Conservation (phyloP, 2,797 vertebrate genomes). For the Gymnoscopelus microlampas region DNA sequence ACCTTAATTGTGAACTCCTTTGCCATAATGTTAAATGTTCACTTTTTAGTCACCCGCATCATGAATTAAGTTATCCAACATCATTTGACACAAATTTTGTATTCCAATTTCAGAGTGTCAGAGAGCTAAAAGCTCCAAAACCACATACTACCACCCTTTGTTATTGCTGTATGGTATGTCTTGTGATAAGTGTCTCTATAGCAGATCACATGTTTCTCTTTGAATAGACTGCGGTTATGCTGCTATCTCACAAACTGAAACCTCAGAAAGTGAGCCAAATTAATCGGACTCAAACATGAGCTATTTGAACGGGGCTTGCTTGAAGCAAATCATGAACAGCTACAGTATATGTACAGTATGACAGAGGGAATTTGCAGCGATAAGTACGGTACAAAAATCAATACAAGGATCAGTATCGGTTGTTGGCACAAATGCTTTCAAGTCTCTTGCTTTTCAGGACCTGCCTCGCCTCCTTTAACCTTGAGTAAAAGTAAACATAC, state of each 20-base stretch:
- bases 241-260: conserved; percentile 52
- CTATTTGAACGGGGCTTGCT: conserved; percentile 48
- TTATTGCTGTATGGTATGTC: conserved; percentile 66
- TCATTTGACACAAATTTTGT: conserved; percentile 12
- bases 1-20: conserved; percentile 28
- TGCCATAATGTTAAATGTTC: background rate
- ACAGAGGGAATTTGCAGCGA: conserved; percentile 44
- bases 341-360: conserved; percentile 76
- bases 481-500: conserved; percentile 57
- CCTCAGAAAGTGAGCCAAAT: conserved; percentile 53
- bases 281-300: conserved; percentile 43
- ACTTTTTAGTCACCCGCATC: conserved; percentile 25
- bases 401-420: conserved; percentile 13
- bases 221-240: conserved; percentile 40
- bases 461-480: conserved; percentile 26
- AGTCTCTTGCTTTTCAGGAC: conserved; percentile 32
- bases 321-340: conserved; percentile 54
- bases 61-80: conserved; percentile 29
- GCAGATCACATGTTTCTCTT: conserved; percentile 26
- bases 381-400: conserved; percentile 37
- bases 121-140: conserved; percentile 1
- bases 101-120: conserved; percentile 27
- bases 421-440: conserved; percentile 56
- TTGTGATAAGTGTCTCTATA: conserved; percentile 29
- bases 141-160: conserved; percentile 19